Percentiles rank a stretch among this genome's conserved stretches.
Evolutionary conservation across 2,113 vertebrate species (phyloP).

Genomic region (Syrmaticus mikado): DNA sequence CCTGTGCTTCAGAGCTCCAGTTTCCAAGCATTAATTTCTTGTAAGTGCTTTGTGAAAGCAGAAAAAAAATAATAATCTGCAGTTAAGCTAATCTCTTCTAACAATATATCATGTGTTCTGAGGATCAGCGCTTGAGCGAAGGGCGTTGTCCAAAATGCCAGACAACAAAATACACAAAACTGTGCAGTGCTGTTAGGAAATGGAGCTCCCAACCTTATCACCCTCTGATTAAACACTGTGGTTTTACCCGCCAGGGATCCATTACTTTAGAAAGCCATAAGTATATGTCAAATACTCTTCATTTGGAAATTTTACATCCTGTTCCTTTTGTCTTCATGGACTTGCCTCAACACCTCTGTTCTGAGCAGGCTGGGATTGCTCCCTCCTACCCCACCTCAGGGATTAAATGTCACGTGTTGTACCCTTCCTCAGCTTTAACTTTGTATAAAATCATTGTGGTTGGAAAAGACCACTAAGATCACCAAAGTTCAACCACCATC

Average conservation of each 20-base stretch:
- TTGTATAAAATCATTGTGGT: neutral
- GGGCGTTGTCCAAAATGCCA: neutral
- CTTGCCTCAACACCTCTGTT: conserved; percentile 42
- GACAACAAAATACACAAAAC: neutral
- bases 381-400: neutral
- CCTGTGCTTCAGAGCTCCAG: neutral
- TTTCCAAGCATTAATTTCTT: conserved; percentile 18
- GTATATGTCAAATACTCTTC: conserved; percentile 35
- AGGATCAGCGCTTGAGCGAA: neutral
- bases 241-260: conserved; percentile 5
- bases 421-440: neutral
- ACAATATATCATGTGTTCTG: neutral
- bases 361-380: neutral
- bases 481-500: too few species aligned
- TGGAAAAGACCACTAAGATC: too few species aligned
- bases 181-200: conserved; percentile 25
- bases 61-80: neutral
- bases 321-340: neutral
- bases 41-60: conserved; percentile 36
- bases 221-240: conserved; percentile 22
- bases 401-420: neutral
- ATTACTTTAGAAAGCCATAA: neutral
- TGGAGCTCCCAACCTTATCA: neutral
- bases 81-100: conserved; percentile 41
- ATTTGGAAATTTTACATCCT: neutral